Evolutionary conservation across 2,113 vertebrate genomes (phyloP).

Genomic region (Gracilinanus agilis): DNA sequence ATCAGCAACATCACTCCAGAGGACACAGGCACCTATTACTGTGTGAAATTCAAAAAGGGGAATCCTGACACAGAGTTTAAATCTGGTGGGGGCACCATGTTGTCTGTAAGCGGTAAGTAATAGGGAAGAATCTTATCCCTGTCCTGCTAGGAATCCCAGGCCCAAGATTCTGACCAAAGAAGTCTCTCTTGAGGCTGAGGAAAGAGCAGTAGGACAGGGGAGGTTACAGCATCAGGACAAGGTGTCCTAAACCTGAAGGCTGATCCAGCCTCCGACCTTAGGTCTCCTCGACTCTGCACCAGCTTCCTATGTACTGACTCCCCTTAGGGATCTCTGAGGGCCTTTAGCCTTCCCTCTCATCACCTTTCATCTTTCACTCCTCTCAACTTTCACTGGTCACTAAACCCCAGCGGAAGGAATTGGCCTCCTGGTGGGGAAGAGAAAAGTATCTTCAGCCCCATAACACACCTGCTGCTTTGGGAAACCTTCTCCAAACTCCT

Average conservation of each 20-base stretch:
- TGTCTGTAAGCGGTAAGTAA: slow-evolving; percentile 58
- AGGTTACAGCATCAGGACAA: neutral
- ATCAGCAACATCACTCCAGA: slow-evolving; percentile 34
- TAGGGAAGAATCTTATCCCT: neutral
- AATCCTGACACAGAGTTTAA: fast-evolving
- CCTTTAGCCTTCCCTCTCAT: neutral
- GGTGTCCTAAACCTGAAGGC: neutral
- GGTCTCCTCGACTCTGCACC: neutral
- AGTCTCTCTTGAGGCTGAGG: neutral
- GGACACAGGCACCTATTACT: slow-evolving; percentile 47
- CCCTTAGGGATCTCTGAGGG: neutral
- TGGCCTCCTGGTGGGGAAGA: neutral
- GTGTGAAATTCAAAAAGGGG: fast-evolving
- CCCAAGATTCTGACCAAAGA: neutral
- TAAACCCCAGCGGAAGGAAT: neutral
- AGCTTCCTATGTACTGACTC: neutral
- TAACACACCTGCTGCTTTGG: neutral
- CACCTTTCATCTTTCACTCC: neutral
- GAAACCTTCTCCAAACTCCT: neutral
- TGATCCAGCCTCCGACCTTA: neutral
- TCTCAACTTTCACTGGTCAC: neutral
- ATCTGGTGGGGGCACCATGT: neutral
- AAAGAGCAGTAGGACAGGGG: neutral
- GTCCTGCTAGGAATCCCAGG: neutral
- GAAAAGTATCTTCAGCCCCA: neutral